Conservation (phyloP, 2,113 vertebrate genomes). For the Strix uralensis region DNA sequence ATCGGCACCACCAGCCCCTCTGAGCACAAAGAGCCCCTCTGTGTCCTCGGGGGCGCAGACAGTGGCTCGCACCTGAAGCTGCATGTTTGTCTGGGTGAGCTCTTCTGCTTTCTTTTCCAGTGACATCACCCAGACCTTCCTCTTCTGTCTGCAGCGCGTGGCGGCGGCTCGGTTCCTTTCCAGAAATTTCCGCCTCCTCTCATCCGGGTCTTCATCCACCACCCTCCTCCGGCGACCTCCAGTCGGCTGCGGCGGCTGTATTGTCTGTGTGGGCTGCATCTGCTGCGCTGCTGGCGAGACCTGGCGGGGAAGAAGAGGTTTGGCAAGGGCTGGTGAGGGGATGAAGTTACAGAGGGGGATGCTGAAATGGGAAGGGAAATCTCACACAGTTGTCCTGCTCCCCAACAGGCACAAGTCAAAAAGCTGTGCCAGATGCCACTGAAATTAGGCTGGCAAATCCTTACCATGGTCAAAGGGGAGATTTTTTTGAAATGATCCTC, state of each 20-base stretch:
- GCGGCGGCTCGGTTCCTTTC: constrained; percentile 96
- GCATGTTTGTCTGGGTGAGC: constrained; percentile 99
- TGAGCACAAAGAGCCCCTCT: constrained; percentile 61
- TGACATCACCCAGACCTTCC: constrained; percentile 99
- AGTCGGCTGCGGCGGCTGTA: constrained; percentile 90
- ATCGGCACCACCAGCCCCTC: not conserved
- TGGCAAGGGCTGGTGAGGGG: not conserved
- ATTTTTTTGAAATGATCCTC: not conserved
- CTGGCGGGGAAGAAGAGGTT: constrained; percentile 58
- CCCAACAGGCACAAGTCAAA: not conserved
- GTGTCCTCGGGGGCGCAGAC: constrained; percentile 47
- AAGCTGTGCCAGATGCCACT: not conserved
- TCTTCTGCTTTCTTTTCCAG: constrained; percentile 99
- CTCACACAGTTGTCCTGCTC: not conserved
- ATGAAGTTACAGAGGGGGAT: not conserved
- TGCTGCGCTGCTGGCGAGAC: constrained; percentile 95
- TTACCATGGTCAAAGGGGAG: constrained; percentile 38
- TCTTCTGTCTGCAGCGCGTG: constrained; percentile 98
- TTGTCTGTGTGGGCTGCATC: constrained; percentile 95
- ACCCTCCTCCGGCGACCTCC: constrained; percentile 93
- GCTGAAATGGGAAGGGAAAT: not conserved
- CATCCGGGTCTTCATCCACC: constrained; percentile 95
- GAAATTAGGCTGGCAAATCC: constrained; percentile 30
- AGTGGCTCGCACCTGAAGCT: constrained; percentile 90
- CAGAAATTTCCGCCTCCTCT: constrained; percentile 96